Base-by-base conservation (phyloP, 1,140 invertebrate genomes). In the Dendrolimus kikuchii region DNA sequence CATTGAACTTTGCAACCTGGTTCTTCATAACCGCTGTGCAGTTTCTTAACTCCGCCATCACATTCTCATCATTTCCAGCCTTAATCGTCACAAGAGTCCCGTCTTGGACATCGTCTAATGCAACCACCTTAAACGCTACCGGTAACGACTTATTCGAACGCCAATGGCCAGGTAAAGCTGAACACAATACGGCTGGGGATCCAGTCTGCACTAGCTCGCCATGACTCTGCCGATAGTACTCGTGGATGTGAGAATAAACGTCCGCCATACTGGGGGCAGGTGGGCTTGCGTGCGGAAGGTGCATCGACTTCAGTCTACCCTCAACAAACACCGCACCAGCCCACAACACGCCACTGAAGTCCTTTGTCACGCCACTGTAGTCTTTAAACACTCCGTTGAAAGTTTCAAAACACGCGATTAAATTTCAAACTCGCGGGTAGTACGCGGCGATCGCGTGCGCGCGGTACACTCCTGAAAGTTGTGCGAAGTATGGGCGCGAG, bases 11-110 rank as follows among this genome's bases (percentile, higher is more conserved):
- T 23, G 98, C 98, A 45, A 99, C 94, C 88, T 97, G 95, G 73
- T 97, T 97, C 88, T 98, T 98, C 94, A 99, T 96, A 48, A 97
- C 92, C 0, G 98, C 96, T 0, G 94, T 95, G 68, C 91, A 93
- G 75, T 99, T 99, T 49, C 96, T 90, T 50, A 99, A 85, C 78
- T 99, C 98, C 0, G 95, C 97, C 89, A 95, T 96, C 67, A 92
- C 97, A 82, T 99, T 99, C 80, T 99, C 97, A 74, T 99, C 98
- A 81, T 99, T 99, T 10, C 98, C 98, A 40, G 96, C 97, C 39
- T 93, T 91, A 36, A 99, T 93, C 4, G 94, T 96, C 7, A 99
- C 98, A 54, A 96, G 75, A 0, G 98, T 99, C 37, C 98, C 97
- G 85, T 99, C 98, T 62, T 91, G 92, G 10, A 99, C 92, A 58